phyloP scores from a whole-genome alignment of 1,140 invertebrate genomes.

The Sycobia sp. region DNA sequence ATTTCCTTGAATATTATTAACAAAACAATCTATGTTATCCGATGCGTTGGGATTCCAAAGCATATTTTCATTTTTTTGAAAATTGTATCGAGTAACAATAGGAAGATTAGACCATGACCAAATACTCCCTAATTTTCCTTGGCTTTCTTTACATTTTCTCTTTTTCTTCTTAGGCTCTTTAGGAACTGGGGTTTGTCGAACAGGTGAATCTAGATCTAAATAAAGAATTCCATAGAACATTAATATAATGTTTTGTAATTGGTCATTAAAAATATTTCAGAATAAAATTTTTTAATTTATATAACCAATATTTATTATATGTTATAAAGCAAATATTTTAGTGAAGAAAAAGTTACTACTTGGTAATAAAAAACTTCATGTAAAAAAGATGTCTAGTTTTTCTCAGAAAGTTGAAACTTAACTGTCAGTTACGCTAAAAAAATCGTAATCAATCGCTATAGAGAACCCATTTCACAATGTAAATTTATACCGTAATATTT shows the following conservation, averaged over 20 bases:
- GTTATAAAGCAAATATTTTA: neutral
- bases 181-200: neutral
- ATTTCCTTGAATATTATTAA: constrained; percentile 18
- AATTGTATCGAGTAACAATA: constrained; percentile 55
- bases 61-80: constrained; percentile 45
- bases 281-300: too few species aligned
- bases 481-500: too few species aligned
- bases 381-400: too few species aligned
- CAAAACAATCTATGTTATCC: constrained; percentile 19
- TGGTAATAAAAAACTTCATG: neutral
- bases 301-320: too few species aligned
- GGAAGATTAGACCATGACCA: constrained; percentile 51
- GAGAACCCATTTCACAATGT: too few species aligned
- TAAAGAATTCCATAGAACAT: neutral
- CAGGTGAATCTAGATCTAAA: constrained; percentile 16
- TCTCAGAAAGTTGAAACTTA: too few species aligned
- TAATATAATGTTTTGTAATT: too few species aligned
- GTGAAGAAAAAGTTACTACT: neutral
- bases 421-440: too few species aligned
- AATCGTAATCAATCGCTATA: too few species aligned
- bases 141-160: constrained; percentile 40
- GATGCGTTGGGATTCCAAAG: constrained; percentile 33
- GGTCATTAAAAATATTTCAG: too few species aligned
- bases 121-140: constrained; percentile 40
- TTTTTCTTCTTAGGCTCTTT: constrained; percentile 37